Evolutionary conservation across 2,113 vertebrate genomes (phyloP).

Genomic region (Saguinus midas): DNA sequence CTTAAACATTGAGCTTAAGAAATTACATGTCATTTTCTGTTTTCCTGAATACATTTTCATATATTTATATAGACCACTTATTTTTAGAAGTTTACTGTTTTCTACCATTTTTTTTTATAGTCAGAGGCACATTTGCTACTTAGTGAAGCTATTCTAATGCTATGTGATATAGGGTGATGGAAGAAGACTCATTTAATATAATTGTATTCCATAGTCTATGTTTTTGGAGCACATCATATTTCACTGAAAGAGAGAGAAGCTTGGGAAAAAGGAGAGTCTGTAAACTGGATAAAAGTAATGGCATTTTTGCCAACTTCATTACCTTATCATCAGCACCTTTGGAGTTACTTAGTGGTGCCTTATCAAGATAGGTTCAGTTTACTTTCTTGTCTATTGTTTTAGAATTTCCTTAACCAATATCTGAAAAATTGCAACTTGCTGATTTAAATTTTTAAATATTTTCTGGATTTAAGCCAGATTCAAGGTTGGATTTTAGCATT

Average conservation of each 20-base stretch:
- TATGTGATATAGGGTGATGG: background rate
- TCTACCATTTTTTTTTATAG: background rate
- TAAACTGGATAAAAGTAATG: background rate
- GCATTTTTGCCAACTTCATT: background rate
- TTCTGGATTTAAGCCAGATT: conserved; percentile 33
- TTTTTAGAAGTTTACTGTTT: conserved; percentile 32
- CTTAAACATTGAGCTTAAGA: conserved; percentile 37
- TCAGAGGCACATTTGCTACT: background rate
- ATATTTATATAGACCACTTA: conserved; percentile 6
- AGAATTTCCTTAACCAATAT: conserved; percentile 20
- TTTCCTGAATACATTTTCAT: conserved; percentile 5
- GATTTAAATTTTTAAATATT: conserved; percentile 23
- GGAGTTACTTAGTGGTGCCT: conserved; percentile 1
- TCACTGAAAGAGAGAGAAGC: background rate
- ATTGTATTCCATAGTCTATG: background rate
- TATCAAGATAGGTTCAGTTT: background rate
- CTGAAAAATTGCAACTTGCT: conserved; percentile 20
- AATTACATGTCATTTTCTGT: background rate
- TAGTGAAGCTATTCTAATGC: background rate
- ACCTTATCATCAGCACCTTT: conserved; percentile 33
- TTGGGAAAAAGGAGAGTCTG: background rate
- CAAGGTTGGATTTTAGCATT: background rate
- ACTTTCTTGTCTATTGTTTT: background rate
- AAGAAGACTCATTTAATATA: conserved; percentile 35
- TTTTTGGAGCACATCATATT: background rate